phyloP scores from a whole-genome alignment of 2,113 vertebrate genomes.

The Hypanus sabinus region DNA sequence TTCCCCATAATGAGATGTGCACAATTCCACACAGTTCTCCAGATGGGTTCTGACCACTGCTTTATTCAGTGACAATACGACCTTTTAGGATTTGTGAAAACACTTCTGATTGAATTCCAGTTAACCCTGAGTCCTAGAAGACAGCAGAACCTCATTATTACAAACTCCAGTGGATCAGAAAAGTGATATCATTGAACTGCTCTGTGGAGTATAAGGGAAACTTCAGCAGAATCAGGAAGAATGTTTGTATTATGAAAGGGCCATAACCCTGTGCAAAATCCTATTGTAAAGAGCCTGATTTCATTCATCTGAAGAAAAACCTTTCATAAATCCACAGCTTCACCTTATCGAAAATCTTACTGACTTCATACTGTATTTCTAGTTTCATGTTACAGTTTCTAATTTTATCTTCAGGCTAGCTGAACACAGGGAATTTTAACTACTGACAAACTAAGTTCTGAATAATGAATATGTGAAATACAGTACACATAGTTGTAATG shows the following conservation, averaged over 20 bases:
- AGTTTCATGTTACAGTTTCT: not conserved
- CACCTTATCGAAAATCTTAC: not conserved
- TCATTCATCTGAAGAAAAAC: not conserved
- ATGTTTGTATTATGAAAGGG: not conserved
- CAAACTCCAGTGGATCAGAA: not conserved
- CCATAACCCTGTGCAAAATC: not conserved
- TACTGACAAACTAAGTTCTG: not conserved
- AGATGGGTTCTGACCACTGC: not conserved
- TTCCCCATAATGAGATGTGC: not conserved
- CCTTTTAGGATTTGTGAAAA: not conserved
- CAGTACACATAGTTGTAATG: not conserved
- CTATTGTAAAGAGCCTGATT: not conserved
- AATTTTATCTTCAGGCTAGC: not conserved
- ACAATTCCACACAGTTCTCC: not conserved
- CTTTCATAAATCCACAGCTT: not conserved
- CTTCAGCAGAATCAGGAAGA: not conserved
- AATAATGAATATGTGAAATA: not conserved
- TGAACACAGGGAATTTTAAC: not conserved
- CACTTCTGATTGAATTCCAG: slow-evolving; percentile 11
- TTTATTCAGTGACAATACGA: not conserved
- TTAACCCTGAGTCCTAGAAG: not conserved
- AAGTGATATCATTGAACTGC: not conserved
- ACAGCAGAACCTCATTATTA: not conserved
- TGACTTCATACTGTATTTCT: not conserved
- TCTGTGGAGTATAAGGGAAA: not conserved